phyloP scores from a whole-genome alignment of 2,797 vertebrate species.

The Furcifer pardalis region DNA sequence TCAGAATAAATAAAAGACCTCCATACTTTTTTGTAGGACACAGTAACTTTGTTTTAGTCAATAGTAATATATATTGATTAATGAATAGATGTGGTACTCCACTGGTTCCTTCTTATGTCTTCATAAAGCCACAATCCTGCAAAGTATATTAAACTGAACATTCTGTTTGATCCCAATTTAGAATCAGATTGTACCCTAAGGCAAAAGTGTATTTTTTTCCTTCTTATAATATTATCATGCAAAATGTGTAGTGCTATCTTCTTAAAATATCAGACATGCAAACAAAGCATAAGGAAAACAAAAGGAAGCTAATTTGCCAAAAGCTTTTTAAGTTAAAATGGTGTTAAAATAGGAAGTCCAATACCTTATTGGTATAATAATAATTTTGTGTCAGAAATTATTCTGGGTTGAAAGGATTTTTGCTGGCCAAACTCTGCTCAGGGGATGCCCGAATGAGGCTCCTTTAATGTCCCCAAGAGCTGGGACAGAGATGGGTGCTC shows the following conservation, averaged over 20 bases:
- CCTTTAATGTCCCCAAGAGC: no score
- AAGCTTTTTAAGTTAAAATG: no score
- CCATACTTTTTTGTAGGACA: background rate
- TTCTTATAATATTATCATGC: background rate
- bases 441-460: no score
- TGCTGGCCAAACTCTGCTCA: no score
- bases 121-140: conserved; percentile 31
- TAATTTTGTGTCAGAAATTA: no score
- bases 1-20: conserved; percentile 23
- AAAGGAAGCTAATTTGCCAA: rapidly evolving
- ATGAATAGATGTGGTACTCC: conserved; percentile 43
- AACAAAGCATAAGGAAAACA: background rate
- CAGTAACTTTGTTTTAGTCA: conserved; percentile 32
- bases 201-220: no score
- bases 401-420: no score
- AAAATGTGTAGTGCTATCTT: background rate
- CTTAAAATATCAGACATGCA: no score
- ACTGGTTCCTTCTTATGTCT: conserved; percentile 38
- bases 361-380: no score
- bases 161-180: conserved; percentile 9
- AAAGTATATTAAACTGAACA: conserved; percentile 28
- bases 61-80: conserved; percentile 31
- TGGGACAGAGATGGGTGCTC: no score
- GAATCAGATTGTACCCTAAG: background rate
- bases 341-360: no score